Percentiles rank a stretch among this genome's conserved stretches.
These are phyloP conservation scores for Mayetiola destructor DNA, from an alignment of 2,888 invertebrate species.

Conservation along the genomic window DNA sequence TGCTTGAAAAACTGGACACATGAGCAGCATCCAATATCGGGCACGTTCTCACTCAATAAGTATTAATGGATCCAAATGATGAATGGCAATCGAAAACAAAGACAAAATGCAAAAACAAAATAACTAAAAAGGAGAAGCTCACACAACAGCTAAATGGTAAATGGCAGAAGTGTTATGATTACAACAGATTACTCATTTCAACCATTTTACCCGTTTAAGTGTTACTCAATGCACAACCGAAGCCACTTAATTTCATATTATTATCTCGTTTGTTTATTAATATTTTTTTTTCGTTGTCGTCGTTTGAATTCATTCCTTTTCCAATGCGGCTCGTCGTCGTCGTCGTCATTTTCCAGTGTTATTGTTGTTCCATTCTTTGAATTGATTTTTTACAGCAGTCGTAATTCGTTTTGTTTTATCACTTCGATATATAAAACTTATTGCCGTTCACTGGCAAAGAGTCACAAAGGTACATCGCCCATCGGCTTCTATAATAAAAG, in stretches of 20 bases:
- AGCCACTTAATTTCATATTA: slow-evolving; percentile 11
- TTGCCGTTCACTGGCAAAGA: no score
- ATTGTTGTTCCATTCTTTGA: neutral
- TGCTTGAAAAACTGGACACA: neutral
- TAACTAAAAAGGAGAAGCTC: neutral
- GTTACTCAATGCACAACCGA: neutral
- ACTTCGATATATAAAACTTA: no score
- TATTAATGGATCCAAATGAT: neutral
- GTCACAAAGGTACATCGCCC: slow-evolving; percentile 5
- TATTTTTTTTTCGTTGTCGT: neutral
- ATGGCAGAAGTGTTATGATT: slow-evolving; percentile 13
- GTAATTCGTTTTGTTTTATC: no score
- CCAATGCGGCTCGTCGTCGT: neutral
- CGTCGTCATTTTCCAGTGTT: neutral
- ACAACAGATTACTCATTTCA: slow-evolving; percentile 8
- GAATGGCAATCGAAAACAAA: no score
- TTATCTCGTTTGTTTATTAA: slow-evolving; percentile 13
- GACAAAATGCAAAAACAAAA: no score
- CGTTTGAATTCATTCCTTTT: no score
- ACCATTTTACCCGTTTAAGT: slow-evolving; percentile 1
- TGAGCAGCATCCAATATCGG: no score
- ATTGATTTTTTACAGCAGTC: neutral
- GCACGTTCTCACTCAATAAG: neutral
- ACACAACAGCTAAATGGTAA: neutral
- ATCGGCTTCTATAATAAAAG: no score